phyloP scores from a whole-genome alignment of 2,113 vertebrate genomes.

The Lonchura striata region DNA sequence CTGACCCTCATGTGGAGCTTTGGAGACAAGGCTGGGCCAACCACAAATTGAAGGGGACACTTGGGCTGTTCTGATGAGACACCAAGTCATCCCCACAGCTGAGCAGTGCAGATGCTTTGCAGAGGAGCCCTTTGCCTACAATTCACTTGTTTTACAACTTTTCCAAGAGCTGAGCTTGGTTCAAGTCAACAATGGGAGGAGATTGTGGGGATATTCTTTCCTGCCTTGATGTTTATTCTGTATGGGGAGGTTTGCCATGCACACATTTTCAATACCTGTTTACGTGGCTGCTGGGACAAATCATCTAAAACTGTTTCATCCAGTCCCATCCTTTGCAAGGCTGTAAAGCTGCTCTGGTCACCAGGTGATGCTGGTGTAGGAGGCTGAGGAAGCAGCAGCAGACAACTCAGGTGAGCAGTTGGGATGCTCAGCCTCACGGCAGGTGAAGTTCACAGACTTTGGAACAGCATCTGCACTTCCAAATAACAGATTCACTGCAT shows the following conservation, averaged over 20 bases:
- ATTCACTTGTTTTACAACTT: neutral
- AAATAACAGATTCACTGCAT: neutral
- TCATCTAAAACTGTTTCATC: neutral
- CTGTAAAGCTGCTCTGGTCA: neutral
- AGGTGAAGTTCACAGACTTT: neutral
- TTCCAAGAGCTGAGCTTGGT: neutral
- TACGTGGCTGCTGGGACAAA: neutral
- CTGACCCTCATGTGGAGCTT: neutral
- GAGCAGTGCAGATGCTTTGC: neutral
- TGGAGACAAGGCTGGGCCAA: neutral
- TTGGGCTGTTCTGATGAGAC: neutral
- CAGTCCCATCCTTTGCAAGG: neutral
- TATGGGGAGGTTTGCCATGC: neutral
- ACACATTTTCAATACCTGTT: neutral
- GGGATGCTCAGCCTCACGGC: neutral
- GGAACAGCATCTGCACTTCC: neutral
- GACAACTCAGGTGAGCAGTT: neutral
- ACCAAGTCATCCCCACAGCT: neutral
- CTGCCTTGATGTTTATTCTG: neutral
- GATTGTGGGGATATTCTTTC: neutral
- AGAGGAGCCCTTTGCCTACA: neutral
- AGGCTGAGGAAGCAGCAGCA: neutral
- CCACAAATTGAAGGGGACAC: conserved; percentile 37
- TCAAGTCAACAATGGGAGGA: neutral
- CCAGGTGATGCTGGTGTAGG: neutral